Percentiles rank a stretch among this genome's conserved stretches.
Evolutionary conservation across 2,113 vertebrate genomes (phyloP).

Genomic region (Brachyhypopomus gauderio): DNA sequence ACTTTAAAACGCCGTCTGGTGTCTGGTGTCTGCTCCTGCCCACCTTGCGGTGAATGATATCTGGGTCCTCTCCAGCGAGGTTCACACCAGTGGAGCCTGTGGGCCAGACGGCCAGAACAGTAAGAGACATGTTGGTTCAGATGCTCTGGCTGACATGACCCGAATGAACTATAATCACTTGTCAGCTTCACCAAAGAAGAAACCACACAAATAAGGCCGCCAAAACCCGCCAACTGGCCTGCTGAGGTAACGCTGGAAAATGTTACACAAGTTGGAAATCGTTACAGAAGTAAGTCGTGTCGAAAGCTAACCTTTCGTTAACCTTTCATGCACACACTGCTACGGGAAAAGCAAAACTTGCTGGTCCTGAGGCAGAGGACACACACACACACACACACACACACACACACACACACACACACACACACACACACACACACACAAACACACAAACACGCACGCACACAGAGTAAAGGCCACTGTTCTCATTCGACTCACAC

Average conservation of each 20-base stretch:
- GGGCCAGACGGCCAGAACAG: background rate
- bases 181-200: background rate
- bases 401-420: background rate
- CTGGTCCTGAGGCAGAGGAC: background rate
- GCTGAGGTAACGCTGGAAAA: no score
- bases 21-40: background rate
- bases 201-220: background rate
- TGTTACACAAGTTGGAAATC: background rate
- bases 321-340: background rate
- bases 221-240: no score
- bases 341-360: background rate
- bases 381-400: background rate
- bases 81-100: conserved; percentile 32
- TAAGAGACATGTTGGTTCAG: background rate
- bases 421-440: no score
- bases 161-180: background rate
- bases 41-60: conserved; percentile 38
- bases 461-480: background rate
- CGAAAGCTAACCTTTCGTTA: background rate
- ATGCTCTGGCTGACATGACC: background rate
- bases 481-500: background rate
- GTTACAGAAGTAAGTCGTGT: background rate
- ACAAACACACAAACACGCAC: background rate
- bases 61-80: conserved; percentile 36
- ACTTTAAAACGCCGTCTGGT: no score